Percentiles rank a stretch among this genome's conserved stretches.
Conservation (phyloP, 2,113 vertebrate genomes). For the Scalopus aquaticus region DNA sequence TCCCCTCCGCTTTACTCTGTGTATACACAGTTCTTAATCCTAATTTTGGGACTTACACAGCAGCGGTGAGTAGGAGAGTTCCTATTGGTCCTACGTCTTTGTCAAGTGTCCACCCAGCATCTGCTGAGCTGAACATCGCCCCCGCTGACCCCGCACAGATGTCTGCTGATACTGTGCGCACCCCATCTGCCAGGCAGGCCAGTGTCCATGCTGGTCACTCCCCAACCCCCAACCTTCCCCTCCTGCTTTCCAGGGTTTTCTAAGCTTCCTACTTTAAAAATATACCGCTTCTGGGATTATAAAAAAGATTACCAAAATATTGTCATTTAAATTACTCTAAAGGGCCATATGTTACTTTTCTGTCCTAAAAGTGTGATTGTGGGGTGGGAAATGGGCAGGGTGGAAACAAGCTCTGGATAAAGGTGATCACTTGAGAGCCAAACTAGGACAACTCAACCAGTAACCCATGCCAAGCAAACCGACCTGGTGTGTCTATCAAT, state of each 20-base stretch:
- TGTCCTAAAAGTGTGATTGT: not conserved
- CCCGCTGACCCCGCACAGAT: conserved; percentile 1
- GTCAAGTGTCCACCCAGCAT: not conserved
- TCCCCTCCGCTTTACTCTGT: not conserved
- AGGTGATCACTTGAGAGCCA: not conserved
- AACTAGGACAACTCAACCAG: not conserved
- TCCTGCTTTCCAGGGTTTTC: conserved; percentile 48
- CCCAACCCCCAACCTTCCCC: conserved; percentile 47
- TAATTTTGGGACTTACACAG: not conserved
- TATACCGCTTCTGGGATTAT: not conserved
- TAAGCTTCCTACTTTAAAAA: not conserved
- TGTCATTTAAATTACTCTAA: not conserved
- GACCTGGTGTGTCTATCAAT: not conserved
- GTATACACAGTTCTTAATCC: no score
- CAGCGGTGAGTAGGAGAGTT: not conserved
- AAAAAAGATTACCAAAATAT: not conserved
- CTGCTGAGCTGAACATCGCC: not conserved
- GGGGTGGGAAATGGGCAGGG: not conserved
- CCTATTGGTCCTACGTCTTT: not conserved
- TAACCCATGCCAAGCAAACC: not conserved
- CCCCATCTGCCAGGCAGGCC: conserved; percentile 10
- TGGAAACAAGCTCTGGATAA: not conserved
- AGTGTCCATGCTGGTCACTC: not conserved
- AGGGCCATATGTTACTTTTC: not conserved
- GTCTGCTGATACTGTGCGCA: not conserved